Base-by-base conservation (phyloP, 1,140 invertebrate genomes). In the Sycophaga agraensis region DNA sequence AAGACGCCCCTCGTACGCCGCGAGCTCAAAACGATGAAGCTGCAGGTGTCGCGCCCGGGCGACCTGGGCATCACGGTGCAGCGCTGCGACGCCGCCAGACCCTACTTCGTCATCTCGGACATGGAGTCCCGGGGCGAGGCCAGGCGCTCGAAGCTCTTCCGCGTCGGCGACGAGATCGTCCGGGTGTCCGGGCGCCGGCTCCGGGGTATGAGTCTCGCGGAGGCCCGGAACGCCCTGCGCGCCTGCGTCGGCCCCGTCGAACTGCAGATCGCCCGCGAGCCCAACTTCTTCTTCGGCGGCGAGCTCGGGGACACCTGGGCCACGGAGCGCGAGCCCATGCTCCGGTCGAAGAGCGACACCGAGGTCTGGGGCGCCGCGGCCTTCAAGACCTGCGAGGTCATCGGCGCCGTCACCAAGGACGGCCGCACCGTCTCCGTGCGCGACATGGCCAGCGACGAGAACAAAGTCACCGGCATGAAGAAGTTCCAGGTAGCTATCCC, bases 151-250 rank as follows among this genome's bases (percentile, higher is more conserved):
- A 72, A 68, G 16, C 61, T 74, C 2, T 76, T 84, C 42, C 76
- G 79, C 34, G 70, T 86, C 35, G 87, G 86, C 0, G 89, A 90
- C 67, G 88, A 90, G 73, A 80, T 90, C 24, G 76, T 90, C 12
- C 84, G 88, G 65, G 85, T 91, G 12, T 88, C 86, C 65, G 88
- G 88, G 0, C 82, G 82, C 37, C 81, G 85, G 37, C 66, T 90
- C 37, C 81, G 85, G 17, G 86, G 88, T 0, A 75, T 89, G 63
- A 80, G 80, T n/a, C 76, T 86, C 9, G 67, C 76, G 11, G 87
- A 90, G 64, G 89, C 87, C 2, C 81, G 83, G 21, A 82, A 82
- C 42, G 78, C 84, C 16, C 63, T 91, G 17, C 75, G 80, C 40
- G 83, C 72, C 46, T 79, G 75, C 34, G 37, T 58, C 3, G 77